Evolutionary conservation across 2,888 invertebrate species (phyloP), one percentile per base, ranked within the genome.

Genomic region (Agrotis ipsilon): DNA sequence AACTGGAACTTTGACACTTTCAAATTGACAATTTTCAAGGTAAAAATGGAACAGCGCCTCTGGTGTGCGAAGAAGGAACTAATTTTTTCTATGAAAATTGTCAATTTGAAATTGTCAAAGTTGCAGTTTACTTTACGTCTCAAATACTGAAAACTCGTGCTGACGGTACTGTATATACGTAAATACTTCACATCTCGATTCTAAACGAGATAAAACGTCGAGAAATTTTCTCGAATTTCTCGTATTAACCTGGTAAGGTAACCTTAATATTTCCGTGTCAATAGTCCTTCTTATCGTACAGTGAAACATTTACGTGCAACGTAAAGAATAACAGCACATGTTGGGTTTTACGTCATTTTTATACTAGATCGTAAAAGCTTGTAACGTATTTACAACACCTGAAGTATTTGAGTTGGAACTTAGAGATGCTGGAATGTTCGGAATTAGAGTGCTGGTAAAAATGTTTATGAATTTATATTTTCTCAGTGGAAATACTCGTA

Each of bases 301-400:
- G 61, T 68, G 71, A 81, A 86, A 87, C 82, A 83, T 88, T 88
- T 86, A 87, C 76, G 82, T 69, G 48, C 67, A 58, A 70, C 83
- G 79, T 89, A 88, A 90, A 89, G 79, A 79, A 83, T 89, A 87
- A 85, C 85, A 84, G 75, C 84, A 86, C 78, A 83, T 86, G 88
- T 87, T 80, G 79, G 77, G 82, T 85, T 90, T 90, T 87, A 90
- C 79, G 80, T 72, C 80, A 55, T 76, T 88, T 90, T 90, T 90
- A 89, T 90, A 89, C 82, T 84, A 86, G 81, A 87, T 85, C 89
- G 88, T 90, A 90, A 90, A 90, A 86, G 81, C 67, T 78, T 80
- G 82, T 87, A 78, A 86, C 78, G 72, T 78, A 80, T 86, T 86
- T 85, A 85, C 78, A 72, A 64, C 74, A 80, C 74, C 77, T 78